Base-by-base conservation (phyloP, 2,888 invertebrate genomes). In the Sinhomidia bicolor region DNA sequence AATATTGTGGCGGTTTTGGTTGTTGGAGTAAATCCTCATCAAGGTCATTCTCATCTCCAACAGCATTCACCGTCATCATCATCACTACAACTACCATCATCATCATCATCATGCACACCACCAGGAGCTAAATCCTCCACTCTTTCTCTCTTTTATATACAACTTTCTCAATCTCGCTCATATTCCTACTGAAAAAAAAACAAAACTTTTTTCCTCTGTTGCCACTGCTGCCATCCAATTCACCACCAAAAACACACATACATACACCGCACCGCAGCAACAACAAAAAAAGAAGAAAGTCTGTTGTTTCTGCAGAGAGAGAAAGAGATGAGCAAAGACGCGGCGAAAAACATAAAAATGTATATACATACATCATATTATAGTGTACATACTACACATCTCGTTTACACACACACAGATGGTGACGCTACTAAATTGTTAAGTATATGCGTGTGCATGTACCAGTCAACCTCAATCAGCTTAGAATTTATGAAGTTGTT, bases 401-500 rank as follows among this genome's bases (percentile, higher is more conserved):
- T 26, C n/a, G n/a, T n/a, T n/a, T n/a, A n/a, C n/a, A n/a, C n/a
- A n/a, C n/a, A n/a, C n/a, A n/a, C n/a, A n/a, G n/a, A n/a, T n/a
- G n/a, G n/a, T n/a, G n/a, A n/a, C n/a, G n/a, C n/a, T n/a, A n/a
- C n/a, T 54, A 76, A 47, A 76, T 29, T 44, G 47, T 51, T 51
- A 76, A 76, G 26, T 76, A 51, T 51, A 76, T 51, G 51, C 76
- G 51, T 76, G 76, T 54, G 26, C 44, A 47, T 68, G 81, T 62
- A 54, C 44, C 57, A 71, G 83, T 83, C 83, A 74, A 78, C 76
- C 65, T 65, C 76, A 85, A 76, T 62, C 76, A 85, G 78, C 78
- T 78, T 76, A 78, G 76, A 83, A 85, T 85, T 85, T 65, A 78
- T 78, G 78, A 76, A 78, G 60, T 78, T 62, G 76, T 32, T 76